These are phyloP conservation scores for Ibycter americanus DNA, from an alignment of 2,797 vertebrate species.

Conservation along the genomic window DNA sequence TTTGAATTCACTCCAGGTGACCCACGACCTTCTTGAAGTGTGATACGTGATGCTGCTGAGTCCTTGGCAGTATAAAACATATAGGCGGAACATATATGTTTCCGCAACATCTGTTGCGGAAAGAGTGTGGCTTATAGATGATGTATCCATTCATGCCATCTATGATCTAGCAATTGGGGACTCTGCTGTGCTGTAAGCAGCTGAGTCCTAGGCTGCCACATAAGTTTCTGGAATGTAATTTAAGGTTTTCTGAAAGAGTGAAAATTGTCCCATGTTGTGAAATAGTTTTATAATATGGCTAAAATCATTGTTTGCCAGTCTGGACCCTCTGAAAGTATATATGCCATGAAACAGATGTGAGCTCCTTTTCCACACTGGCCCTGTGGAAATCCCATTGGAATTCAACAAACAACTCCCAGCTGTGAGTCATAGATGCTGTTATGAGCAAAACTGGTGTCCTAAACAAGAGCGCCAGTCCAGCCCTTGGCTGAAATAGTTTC, in stretches of 20 bases:
- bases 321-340: not conserved
- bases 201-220: not conserved
- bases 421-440: not conserved
- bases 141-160: not conserved
- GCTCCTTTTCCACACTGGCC: not conserved
- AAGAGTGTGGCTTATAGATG: not conserved
- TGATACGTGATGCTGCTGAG: not conserved
- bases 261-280: accelerated
- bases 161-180: accelerated
- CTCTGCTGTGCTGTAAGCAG: not conserved
- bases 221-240: not conserved
- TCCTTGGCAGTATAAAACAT: not conserved
- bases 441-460: not conserved
- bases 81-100: not conserved
- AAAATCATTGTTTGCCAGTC: not conserved
- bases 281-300: not conserved
- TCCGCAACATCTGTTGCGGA: not conserved
- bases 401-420: accelerated
- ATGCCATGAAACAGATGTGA: not conserved
- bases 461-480: not conserved
- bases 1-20: not conserved
- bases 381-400: not conserved
- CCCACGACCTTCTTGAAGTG: not conserved
- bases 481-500: not conserved
- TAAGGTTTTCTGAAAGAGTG: not conserved